A percentile compares a stretch with the other conserved stretches of the same genome.
phyloP scores from a whole-genome alignment of 2,113 vertebrate species.

The Desmodus rotundus region DNA sequence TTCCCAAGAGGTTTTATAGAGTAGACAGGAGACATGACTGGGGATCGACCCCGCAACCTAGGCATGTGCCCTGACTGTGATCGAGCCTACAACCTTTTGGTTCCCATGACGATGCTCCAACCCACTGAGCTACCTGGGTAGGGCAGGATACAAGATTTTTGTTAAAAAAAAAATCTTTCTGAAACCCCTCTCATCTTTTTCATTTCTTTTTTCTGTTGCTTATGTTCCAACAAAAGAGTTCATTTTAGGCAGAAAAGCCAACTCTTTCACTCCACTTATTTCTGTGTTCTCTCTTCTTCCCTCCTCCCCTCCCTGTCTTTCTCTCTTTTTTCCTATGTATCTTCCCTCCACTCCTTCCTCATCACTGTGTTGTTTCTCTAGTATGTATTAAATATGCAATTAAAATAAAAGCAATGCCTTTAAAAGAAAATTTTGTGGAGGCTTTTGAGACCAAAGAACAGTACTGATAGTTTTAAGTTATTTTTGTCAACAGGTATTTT shows the following conservation, averaged over 20 bases:
- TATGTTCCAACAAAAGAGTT: not conserved
- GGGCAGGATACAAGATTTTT: not conserved
- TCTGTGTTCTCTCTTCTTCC: not conserved
- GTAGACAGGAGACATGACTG: not conserved
- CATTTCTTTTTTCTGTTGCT: not conserved
- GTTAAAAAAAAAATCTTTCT: not conserved
- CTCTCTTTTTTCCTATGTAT: not conserved
- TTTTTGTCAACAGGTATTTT: slow-evolving; percentile 37
- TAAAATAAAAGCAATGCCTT: not conserved
- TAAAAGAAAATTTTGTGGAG: not conserved
- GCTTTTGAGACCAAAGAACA: not conserved
- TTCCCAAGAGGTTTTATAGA: not conserved
- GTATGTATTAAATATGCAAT: not conserved
- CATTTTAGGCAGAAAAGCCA: not conserved
- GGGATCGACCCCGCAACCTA: too few species aligned
- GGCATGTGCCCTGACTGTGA: too few species aligned
- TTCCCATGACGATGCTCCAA: too few species aligned
- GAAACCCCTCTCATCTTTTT: not conserved
- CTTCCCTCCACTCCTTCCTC: not conserved
- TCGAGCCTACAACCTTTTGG: too few species aligned
- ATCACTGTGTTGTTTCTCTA: too few species aligned
- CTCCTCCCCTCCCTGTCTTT: not conserved
- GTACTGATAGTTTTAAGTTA: not conserved
- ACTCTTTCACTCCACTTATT: not conserved
- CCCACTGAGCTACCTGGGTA: too few species aligned